phyloP scores from a whole-genome alignment of 2,113 vertebrate genomes.

The Neoarius graeffei region DNA sequence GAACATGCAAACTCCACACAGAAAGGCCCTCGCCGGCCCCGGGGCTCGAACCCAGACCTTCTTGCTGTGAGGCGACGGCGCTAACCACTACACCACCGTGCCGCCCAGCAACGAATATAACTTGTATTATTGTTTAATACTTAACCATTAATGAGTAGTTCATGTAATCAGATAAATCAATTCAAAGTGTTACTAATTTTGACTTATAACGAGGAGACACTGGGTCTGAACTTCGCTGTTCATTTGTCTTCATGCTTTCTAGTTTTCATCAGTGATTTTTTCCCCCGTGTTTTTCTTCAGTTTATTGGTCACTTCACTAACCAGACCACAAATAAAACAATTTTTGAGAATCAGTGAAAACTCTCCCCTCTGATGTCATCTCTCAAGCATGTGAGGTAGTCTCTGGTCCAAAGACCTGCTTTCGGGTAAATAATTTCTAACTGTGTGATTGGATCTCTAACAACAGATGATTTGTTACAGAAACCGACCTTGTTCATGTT shows the following conservation, averaged over 20 bases:
- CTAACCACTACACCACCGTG: too few relatives aligned
- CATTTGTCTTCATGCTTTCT: background rate
- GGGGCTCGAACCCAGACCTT: too few relatives aligned
- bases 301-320: background rate
- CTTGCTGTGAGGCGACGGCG: too few relatives aligned
- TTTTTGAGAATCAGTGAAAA: background rate
- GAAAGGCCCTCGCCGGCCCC: too few relatives aligned
- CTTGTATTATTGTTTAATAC: too few relatives aligned
- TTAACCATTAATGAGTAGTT: background rate
- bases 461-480: background rate
- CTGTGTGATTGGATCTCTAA: background rate
- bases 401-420: background rate
- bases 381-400: background rate
- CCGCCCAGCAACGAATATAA: too few relatives aligned
- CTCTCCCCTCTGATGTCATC: background rate
- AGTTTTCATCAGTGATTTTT: background rate
- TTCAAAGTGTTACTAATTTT: background rate
- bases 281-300: background rate
- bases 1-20: too few relatives aligned
- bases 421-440: background rate
- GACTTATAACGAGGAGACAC: background rate
- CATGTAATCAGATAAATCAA: background rate
- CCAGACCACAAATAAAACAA: background rate
- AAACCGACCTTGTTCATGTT: background rate
- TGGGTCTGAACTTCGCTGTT: background rate